Evolutionary conservation across 1,140 invertebrate species (phyloP), one percentile per base, ranked within the genome.

Genomic region (Pissodes strobi): DNA sequence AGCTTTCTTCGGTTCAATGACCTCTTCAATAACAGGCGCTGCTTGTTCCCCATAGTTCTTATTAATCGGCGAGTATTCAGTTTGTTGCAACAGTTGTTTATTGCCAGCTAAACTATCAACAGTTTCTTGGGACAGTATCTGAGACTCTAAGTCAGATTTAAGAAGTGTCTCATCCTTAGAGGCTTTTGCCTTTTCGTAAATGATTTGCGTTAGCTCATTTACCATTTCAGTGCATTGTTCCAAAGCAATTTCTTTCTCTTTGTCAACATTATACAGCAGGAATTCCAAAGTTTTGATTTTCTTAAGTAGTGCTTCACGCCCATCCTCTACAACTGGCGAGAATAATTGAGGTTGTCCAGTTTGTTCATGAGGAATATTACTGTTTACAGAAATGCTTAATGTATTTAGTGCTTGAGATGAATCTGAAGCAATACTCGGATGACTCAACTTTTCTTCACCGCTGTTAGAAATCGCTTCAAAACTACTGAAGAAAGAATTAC

Each of bases 1-100:
- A n/a, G 73, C 67, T 34, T 65, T 46, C 52, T 71, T 72, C 9
- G 64, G 56, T 43, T 69, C 38, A 27, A 86, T 82, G 0, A 75
- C 18, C 25, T 79, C 78, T 72, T 84, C 82, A 6, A 72, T 72
- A 5, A 82, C 76, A 9, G 79, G 78, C 19, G 69, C 61, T 49
- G 19, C 58, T 61, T 56, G 51, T 38, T 69, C 43, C 39, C 64
- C 63, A 17, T 60, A 57, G 15, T 48, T 57, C 23, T 43, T 18
- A 49, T 64, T 66, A 8, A 46, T 57, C 22, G 37, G 22, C 12
- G 59, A 53, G 59, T 70, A 76, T 67, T 75, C 71, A 19, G 71
- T 45, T 43, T 67, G 4, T 53, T 60, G 64, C 8, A 76, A 49
- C 25, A 66, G 23, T 34, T 59, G 60, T 25, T 46, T 41, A 45